These are phyloP conservation scores for Cyaniris semiargus DNA, from an alignment of 2,888 invertebrate genomes.

Conservation along the genomic window DNA sequence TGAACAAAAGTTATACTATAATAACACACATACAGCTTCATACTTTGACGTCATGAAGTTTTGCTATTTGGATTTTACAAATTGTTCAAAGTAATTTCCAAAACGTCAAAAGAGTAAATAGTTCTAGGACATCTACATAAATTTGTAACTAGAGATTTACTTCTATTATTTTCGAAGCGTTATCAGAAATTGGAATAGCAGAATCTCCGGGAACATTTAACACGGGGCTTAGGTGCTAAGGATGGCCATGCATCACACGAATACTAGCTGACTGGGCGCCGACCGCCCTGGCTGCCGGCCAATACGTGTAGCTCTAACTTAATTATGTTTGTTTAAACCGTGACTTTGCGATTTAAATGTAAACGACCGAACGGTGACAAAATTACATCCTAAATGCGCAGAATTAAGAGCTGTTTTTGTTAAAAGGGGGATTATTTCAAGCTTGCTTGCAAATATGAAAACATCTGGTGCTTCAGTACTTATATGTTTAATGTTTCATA, in stretches of 20 bases:
- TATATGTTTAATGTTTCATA: not conserved
- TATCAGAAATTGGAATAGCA: slow-evolving; percentile 14
- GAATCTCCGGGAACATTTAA: slow-evolving; percentile 14
- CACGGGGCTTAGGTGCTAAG: slow-evolving; percentile 25
- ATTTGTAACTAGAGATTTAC: too few relatives aligned
- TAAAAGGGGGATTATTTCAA: not conserved
- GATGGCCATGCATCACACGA: slow-evolving; percentile 16
- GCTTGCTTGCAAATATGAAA: not conserved
- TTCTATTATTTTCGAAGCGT: not conserved
- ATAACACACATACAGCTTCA: too few relatives aligned
- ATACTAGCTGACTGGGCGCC: slow-evolving; percentile 17
- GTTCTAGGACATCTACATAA: too few relatives aligned
- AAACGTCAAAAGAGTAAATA: too few relatives aligned
- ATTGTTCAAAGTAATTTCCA: too few relatives aligned
- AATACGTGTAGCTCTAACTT: slow-evolving; percentile 18
- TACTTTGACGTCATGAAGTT: too few relatives aligned
- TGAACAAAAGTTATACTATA: not conserved
- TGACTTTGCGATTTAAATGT: slow-evolving; percentile 31
- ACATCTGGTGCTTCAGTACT: not conserved
- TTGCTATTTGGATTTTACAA: too few relatives aligned
- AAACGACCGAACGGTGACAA: slow-evolving; percentile 23
- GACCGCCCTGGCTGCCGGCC: slow-evolving; percentile 4
- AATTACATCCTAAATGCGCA: not conserved
- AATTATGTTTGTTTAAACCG: slow-evolving; percentile 31
- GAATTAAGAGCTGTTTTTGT: not conserved